Base-by-base conservation (phyloP, 2,888 invertebrate genomes). In the Mylabris sibirica region DNA sequence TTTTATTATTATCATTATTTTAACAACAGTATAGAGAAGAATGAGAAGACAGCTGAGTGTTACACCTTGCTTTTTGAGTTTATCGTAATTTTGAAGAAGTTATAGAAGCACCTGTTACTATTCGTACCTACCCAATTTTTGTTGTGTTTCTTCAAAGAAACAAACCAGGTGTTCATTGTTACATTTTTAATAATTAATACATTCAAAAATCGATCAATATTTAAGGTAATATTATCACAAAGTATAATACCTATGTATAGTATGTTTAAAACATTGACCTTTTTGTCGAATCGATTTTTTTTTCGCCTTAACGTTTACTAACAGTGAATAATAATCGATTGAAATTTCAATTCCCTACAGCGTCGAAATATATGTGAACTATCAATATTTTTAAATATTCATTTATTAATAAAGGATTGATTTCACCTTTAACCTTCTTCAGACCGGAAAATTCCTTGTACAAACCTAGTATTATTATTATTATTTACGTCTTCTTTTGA, bases 31-130 rank as follows among this genome's bases (percentile, higher is more conserved):
- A 17, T n/a, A 44, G n/a, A 44, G 44, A 44, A 12, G 22, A 12
- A 53, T 30, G 63, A 53, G 60, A 64, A 53, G 60, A 64, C 68
- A 68, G 68, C 68, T 68, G 68, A 68, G 60, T 63, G 9, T 59
- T 59, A 59, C 68, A 68, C 57, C 68, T 68, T 65, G 68, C 65
- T 63, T 65, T 59, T 11, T 61, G 22, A 22, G 24, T 60, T 64
- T 26, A 44, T 63, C 41, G 61, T 68, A 65, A 63, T 63, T 63
- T 53, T 22, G 17, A 44, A 65, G 30, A 30, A 30, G 30, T 8
- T 30, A 8, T 30, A 6, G 30, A 30, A 30, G 63, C 68, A 68
- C 68, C 68, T 68, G 68, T 68, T 68, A 65, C 24, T 59, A 65
- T 60, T 22, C 22, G 53, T 53, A 53, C 22, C 53, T 53, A 53